Conservation (phyloP, 2,888 invertebrate species). For the Drepana falcataria region DNA sequence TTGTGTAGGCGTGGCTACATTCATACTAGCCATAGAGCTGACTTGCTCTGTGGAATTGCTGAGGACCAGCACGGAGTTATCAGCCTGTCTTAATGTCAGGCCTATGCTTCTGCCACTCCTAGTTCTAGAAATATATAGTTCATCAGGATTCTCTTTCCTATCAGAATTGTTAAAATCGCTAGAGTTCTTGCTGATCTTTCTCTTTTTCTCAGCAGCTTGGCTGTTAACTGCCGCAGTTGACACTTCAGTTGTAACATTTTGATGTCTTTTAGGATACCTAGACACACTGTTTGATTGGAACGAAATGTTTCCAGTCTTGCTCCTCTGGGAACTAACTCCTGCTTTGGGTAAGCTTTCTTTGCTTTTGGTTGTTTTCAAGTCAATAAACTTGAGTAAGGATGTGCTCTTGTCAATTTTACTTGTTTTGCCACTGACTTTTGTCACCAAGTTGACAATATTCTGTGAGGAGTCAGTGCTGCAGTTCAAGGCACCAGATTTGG, state of each 20-base stretch:
- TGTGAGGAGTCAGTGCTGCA: slow-evolving; percentile 63
- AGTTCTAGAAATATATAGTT: slow-evolving; percentile 41
- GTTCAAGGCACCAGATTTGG: slow-evolving; percentile 33
- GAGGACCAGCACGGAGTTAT: slow-evolving; percentile 50
- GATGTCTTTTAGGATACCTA: slow-evolving; percentile 56
- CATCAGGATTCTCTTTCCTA: slow-evolving; percentile 50
- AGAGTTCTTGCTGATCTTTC: slow-evolving; percentile 30
- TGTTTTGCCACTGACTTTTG: slow-evolving; percentile 36
- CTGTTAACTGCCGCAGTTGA: slow-evolving; percentile 11
- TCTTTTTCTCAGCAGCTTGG: slow-evolving; percentile 21
- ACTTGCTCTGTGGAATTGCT: slow-evolving; percentile 51
- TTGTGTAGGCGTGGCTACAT: slow-evolving; percentile 39
- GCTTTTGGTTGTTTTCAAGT: slow-evolving; percentile 27
- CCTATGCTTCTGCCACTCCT: slow-evolving; percentile 54
- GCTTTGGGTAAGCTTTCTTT: slow-evolving; percentile 20
- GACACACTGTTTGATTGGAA: slow-evolving; percentile 49
- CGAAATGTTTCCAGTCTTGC: slow-evolving; percentile 42
- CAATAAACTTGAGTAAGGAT: slow-evolving; percentile 55
- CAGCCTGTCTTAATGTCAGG: slow-evolving; percentile 33
- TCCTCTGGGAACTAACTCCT: slow-evolving; percentile 17
- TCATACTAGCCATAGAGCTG: slow-evolving; percentile 50
- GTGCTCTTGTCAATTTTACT: slow-evolving; percentile 45
- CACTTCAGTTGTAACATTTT: slow-evolving; percentile 25
- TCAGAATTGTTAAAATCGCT: slow-evolving; percentile 42
- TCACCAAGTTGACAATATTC: slow-evolving; percentile 56